A percentile compares a stretch with the other conserved stretches of the same genome.
Conservation (phyloP, 2,113 vertebrate species). For the Chelonoidis abingdonii region DNA sequence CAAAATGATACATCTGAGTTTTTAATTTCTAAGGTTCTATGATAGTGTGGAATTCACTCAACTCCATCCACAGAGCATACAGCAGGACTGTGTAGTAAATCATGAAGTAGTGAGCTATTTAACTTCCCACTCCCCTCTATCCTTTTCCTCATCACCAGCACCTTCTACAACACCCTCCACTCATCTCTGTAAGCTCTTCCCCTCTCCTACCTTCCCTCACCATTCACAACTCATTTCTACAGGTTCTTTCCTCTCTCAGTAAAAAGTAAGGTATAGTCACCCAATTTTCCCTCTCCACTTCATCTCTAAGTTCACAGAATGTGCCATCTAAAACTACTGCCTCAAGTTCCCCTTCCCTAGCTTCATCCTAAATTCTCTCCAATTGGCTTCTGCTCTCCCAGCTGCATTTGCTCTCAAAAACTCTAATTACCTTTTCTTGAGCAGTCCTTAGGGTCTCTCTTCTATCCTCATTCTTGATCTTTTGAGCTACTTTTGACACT, state of each 20-base stretch:
- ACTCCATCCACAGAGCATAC: background rate
- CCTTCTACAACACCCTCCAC: background rate
- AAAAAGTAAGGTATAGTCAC: background rate
- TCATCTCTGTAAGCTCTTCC: background rate
- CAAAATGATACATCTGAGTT: background rate
- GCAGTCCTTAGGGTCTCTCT: background rate
- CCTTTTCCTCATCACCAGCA: background rate
- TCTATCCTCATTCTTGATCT: background rate
- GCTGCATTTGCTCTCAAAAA: background rate
- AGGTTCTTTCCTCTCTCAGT: background rate
- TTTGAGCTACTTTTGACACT: background rate
- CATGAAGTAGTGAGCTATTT: background rate
- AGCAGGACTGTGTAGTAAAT: background rate
- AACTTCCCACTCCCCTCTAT: background rate
- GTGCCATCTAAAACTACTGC: background rate
- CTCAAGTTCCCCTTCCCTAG: background rate
- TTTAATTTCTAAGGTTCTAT: background rate
- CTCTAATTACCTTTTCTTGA: background rate
- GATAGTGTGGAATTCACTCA: background rate
- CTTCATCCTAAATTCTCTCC: background rate
- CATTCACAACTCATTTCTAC: background rate
- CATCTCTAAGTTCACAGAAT: background rate
- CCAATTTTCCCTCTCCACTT: background rate
- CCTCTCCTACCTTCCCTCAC: fast-evolving
- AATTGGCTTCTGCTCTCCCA: background rate